A percentile compares a stretch with the other conserved stretches of the same genome.
phyloP scores from a whole-genome alignment of 2,888 invertebrate genomes.

The Agrotis puta region DNA sequence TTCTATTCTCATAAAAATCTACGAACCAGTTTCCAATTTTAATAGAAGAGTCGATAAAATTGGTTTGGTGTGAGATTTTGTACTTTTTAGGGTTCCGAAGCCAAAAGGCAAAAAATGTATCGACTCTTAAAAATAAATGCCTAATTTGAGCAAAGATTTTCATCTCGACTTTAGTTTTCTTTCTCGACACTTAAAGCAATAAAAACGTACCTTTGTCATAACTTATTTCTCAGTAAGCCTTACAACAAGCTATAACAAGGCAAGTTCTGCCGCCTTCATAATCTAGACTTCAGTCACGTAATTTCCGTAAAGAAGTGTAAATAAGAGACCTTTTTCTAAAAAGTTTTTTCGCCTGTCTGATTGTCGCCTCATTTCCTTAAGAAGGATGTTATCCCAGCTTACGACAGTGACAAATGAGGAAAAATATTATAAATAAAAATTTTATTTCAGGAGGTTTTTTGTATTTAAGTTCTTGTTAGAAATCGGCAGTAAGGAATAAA shows the following conservation, averaged over 20 bases:
- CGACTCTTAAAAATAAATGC: neutral
- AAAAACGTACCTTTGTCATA: slow-evolving; percentile 3
- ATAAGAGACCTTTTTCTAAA: neutral
- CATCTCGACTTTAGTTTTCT: neutral
- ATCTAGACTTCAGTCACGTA: slow-evolving; percentile 28
- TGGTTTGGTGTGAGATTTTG: no score
- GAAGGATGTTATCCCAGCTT: neutral
- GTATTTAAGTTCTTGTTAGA: neutral
- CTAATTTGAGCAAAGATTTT: neutral
- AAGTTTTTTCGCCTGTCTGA: neutral
- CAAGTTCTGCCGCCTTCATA: slow-evolving; percentile 11
- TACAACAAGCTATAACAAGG: neutral
- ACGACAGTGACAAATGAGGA: neutral
- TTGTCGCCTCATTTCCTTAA: neutral
- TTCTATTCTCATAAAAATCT: no score
- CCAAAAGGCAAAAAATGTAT: no score
- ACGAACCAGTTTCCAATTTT: no score
- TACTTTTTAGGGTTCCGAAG: no score
- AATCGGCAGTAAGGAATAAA: no score
- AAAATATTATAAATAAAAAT: no score
- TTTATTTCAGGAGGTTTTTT: neutral
- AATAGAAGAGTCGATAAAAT: no score
- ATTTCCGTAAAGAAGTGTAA: slow-evolving; percentile 11
- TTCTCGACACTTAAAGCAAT: neutral
- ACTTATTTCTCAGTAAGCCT: slow-evolving; percentile 19